Base-by-base conservation (phyloP, 1,140 invertebrate species). In the Popillia japonica region DNA sequence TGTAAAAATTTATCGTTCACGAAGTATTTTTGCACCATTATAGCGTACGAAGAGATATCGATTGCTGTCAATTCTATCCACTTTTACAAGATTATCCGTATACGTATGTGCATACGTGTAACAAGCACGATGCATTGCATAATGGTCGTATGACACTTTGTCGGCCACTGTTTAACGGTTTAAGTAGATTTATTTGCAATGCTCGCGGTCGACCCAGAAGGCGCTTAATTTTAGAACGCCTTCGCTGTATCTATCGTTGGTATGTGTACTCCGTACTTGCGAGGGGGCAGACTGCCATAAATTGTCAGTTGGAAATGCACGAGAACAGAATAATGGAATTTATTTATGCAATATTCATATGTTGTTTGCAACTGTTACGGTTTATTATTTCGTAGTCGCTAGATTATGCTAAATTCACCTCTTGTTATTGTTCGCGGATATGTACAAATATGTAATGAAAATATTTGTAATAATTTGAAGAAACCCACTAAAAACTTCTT, bases 101-200 rank as follows among this genome's bases (percentile, higher is more conserved):
- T 22, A 14, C 27, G 61, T 68, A 22, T n/a, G 17, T 55, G 61
- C 8, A 68, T 34, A 7, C 11, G 7, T 22, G 22, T 34, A 34
- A 34, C 27, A 34, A 2, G 27, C 27, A 34, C 27, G 27, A 34
- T 34, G 4, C 27, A 4, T 34, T 34, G 27, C 27, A 34, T 34
- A 34, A 34, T 34, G 4, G 27, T 34, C 27, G 4, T 68, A 68
- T 9, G 61, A 27, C 61, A 68, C 22, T 68, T 68, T 22, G 22
- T 17, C 61, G 61, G 61, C 61, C 61, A 68, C 61, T 14, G 61
- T 68, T 68, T 68, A 68, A 34, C 61, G 22, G 22, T 68, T 34
- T 68, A 68, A 68, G 61, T 68, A 68, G 61, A 68, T 68, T 68
- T 68, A 68, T 68, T 68, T 27, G 22, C 61, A 68, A 68, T 68